Conservation (phyloP, 2,888 invertebrate species). For the Lepeophtheirus nordmannii region DNA sequence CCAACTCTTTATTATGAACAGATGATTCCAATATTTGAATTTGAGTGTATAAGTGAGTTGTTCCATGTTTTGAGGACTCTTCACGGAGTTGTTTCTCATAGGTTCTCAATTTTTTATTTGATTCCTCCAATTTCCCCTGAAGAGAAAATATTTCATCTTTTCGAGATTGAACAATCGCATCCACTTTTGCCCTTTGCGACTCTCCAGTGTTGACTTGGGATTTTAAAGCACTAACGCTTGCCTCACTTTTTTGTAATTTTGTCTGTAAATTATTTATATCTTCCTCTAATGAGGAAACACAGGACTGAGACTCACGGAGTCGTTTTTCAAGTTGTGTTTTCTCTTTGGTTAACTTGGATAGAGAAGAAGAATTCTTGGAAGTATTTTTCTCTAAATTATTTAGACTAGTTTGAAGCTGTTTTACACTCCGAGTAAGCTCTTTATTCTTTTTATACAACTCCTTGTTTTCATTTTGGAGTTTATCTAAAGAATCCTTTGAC, state of each 20-base stretch:
- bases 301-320: conserved; percentile 8
- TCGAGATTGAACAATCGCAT: not conserved
- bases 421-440: not conserved
- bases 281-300: not conserved
- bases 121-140: not conserved
- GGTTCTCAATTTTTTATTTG: not conserved
- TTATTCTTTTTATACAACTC: not conserved
- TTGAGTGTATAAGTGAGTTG: not conserved
- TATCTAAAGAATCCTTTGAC: not conserved
- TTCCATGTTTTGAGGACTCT: not conserved
- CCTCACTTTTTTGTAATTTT: not conserved
- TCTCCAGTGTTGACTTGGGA: not conserved
- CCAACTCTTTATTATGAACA: not conserved
- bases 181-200: conserved; percentile 2
- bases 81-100: not conserved
- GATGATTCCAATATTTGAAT: not conserved
- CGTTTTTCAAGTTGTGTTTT: conserved; percentile 6
- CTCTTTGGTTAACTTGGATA: conserved; percentile 8
- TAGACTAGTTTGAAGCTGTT: conserved; percentile 11
- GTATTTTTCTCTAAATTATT: conserved; percentile 5
- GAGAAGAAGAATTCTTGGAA: conserved; percentile 3
- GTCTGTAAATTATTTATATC: not conserved
- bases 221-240: conserved; percentile 1
- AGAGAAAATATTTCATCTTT: conserved; percentile 1
- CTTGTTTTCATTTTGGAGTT: conserved; percentile 1